Evolutionary conservation across 2,888 invertebrate genomes (phyloP).

Genomic region (Xylota sylvarum): DNA sequence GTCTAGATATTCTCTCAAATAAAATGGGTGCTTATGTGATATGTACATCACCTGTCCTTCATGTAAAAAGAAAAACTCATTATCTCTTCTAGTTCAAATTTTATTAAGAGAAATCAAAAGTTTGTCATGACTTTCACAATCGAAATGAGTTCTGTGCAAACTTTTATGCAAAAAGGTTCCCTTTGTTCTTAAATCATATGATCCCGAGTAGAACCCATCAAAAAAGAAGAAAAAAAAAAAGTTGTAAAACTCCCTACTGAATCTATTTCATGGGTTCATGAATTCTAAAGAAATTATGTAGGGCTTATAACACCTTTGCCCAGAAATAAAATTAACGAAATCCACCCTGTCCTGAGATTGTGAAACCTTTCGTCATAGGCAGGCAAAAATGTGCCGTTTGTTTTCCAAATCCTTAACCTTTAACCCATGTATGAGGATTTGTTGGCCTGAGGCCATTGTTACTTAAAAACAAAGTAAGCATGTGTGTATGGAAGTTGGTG

Average conservation of each 20-base stretch:
- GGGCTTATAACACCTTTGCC: slow-evolving; percentile 40
- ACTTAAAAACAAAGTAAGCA: not conserved
- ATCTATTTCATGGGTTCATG: slow-evolving; percentile 32
- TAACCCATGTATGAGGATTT: slow-evolving; percentile 1
- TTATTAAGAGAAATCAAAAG: slow-evolving; percentile 33
- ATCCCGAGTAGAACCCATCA: slow-evolving; percentile 2
- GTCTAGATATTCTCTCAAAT: not conserved
- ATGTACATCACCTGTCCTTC: slow-evolving; percentile 5
- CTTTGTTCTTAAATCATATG: slow-evolving; percentile 11
- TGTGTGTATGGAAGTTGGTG: not conserved
- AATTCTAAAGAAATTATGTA: slow-evolving; percentile 14
- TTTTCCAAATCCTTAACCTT: slow-evolving; percentile 4
- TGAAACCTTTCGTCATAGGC: not conserved
- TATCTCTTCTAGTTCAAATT: not conserved
- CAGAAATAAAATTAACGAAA: slow-evolving; percentile 21
- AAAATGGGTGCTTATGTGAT: not conserved
- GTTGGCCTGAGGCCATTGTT: slow-evolving; percentile 2
- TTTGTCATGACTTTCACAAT: not conserved
- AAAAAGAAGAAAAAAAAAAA: no score
- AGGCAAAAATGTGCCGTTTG: not conserved
- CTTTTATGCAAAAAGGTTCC: not conserved
- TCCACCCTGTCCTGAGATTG: not conserved
- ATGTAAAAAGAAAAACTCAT: not conserved
- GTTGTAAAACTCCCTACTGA: slow-evolving; percentile 9
- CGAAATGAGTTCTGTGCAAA: slow-evolving; percentile 2